Percentiles rank a stretch among this genome's conserved stretches.
These are phyloP conservation scores for Sebastes ruberrimus DNA, from an alignment of 2,797 vertebrate species.

Conservation along the genomic window DNA sequence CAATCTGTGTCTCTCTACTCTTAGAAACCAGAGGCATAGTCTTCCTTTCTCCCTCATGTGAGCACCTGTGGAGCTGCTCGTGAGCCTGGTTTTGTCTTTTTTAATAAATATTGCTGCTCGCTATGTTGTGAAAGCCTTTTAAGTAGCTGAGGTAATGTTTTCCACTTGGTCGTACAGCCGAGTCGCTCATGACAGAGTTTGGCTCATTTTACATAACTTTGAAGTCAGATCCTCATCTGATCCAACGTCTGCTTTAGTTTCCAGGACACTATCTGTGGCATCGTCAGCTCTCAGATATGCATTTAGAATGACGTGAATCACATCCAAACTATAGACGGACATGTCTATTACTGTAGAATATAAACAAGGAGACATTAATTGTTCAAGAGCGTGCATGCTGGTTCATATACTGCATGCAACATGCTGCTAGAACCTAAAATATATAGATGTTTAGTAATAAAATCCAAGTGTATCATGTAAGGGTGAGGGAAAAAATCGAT, in stretches of 20 bases:
- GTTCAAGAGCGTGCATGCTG: background rate
- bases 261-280: constrained; percentile 31
- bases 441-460: background rate
- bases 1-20: background rate
- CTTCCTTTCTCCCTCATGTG: background rate
- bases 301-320: constrained; percentile 29
- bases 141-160: constrained; percentile 55
- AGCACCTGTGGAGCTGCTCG: constrained; percentile 21
- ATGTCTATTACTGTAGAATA: background rate
- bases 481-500: too few relatives aligned
- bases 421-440: background rate
- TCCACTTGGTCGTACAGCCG: constrained; percentile 38
- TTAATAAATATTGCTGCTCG: constrained; percentile 12
- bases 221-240: constrained; percentile 41
- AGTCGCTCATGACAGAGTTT: constrained; percentile 45
- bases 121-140: constrained; percentile 33
- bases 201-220: constrained; percentile 28
- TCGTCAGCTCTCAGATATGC: constrained; percentile 37
- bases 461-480: background rate
- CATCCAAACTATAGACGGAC: constrained; percentile 1
- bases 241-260: constrained; percentile 39
- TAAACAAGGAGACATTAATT: constrained; percentile 18
- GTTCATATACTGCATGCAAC: background rate
- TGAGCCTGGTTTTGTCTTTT: constrained; percentile 2
- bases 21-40: background rate